These are phyloP conservation scores for Desmodus rotundus DNA, from an alignment of 2,113 vertebrate genomes.

Conservation along the genomic window DNA sequence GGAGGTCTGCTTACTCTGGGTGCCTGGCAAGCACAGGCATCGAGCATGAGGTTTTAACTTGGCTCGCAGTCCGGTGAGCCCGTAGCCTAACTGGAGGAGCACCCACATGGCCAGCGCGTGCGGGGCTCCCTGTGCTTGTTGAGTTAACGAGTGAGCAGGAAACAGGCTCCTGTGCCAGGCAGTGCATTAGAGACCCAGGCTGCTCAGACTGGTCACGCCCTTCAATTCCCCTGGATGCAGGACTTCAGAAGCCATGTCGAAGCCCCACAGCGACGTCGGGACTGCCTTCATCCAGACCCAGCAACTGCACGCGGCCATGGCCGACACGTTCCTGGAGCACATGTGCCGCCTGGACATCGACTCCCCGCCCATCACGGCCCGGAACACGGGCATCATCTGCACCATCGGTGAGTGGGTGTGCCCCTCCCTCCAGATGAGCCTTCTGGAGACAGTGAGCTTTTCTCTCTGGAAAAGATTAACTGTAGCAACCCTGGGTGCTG, in stretches of 20 bases:
- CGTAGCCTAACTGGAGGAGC: not conserved
- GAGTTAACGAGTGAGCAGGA: conserved; percentile 37
- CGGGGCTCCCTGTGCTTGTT: not conserved
- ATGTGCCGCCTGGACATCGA: conserved; percentile 98
- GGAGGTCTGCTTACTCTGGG: not conserved
- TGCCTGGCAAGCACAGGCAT: not conserved
- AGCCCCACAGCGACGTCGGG: conserved; percentile 83
- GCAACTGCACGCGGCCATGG: conserved; percentile 95
- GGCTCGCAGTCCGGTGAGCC: not conserved
- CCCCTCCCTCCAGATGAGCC: too few species aligned
- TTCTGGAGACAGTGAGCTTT: not conserved
- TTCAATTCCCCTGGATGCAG: conserved; percentile 40
- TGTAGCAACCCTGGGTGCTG: not conserved
- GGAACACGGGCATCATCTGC: conserved; percentile 98
- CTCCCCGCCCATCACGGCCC: conserved; percentile 89
- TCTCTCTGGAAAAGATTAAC: not conserved
- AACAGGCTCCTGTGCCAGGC: not conserved
- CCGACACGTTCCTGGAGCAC: conserved; percentile 95
- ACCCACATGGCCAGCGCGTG: not conserved
- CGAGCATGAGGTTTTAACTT: not conserved
- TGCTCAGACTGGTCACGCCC: not conserved
- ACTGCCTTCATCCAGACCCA: conserved; percentile 91
- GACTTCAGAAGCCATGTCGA: conserved; percentile 79
- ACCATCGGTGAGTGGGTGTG: conserved; percentile 89
- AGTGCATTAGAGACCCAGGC: not conserved